Percentiles rank a stretch among this genome's conserved stretches.
phyloP scores from a whole-genome alignment of 2,797 vertebrate genomes.

The Taeniopygia guttata region DNA sequence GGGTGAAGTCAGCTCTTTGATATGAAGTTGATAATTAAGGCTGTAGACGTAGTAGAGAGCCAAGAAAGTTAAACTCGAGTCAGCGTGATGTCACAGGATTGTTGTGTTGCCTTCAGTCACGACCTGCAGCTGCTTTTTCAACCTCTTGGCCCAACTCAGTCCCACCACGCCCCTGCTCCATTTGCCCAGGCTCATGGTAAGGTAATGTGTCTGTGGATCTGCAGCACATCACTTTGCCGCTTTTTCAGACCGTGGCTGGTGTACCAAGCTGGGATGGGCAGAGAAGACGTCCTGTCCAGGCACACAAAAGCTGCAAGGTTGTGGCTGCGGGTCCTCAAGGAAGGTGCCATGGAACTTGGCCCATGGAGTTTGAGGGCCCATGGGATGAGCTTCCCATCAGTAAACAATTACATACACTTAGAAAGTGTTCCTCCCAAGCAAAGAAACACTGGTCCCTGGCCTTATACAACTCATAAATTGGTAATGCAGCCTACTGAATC shows the following conservation, averaged over 20 bases:
- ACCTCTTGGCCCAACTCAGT: background rate
- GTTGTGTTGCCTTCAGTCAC: background rate
- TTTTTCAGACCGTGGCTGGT: background rate
- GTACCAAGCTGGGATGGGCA: background rate
- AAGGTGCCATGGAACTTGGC: background rate
- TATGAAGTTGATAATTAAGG: background rate
- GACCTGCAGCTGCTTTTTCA: background rate
- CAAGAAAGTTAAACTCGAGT: background rate
- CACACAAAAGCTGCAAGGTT: background rate
- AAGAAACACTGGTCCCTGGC: background rate
- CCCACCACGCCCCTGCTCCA: background rate
- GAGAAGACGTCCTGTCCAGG: background rate
- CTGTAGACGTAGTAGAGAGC: background rate
- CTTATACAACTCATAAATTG: background rate
- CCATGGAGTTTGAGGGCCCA: background rate
- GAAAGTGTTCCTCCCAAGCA: background rate
- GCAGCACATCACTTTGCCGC: background rate
- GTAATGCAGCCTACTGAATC: background rate
- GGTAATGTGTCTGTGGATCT: fast-evolving
- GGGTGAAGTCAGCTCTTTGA: background rate
- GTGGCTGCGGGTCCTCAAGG: background rate
- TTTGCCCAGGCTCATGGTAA: background rate
- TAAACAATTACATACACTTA: background rate
- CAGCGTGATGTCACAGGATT: fast-evolving
- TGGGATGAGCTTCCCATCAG: background rate